Base-by-base conservation (phyloP, 2,797 vertebrate species). In the Mus minutoides region DNA sequence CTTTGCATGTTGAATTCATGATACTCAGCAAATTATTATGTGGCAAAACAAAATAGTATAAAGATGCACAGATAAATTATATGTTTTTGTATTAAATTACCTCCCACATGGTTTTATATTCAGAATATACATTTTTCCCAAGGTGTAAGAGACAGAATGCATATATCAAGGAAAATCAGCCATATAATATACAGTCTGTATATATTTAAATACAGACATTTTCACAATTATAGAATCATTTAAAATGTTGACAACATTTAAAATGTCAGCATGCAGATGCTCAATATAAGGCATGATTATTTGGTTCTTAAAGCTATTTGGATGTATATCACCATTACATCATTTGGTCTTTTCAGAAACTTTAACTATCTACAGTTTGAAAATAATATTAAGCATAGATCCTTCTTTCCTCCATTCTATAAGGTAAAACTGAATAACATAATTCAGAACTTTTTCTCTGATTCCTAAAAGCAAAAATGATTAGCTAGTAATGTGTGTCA, bases 401-500 rank as follows among this genome's bases (percentile, higher is more conserved):
- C 62, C 64, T 94, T 88, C 19, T 94, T 46, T 93, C 60, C 73
- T 56, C 19, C 64, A 10, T 40, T 34, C 21, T 88, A 71, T 21
- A 29, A 19, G 67, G 1, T 31, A 94, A 93, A 92, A 93, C 43
- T 77, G n/a, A 26, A 91, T 88, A 73, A 77, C 29, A 52, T 16
- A 69, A 49, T 80, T 92, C 26, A 40, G 80, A 78, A 37, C 1
- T 46, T 88, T 91, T 86, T 52, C 46, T 92, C 90, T 91, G 75
- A 93, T 87, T 80, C 31, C 60, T 84, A 92, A 95, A 58, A 86
- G 67, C 37, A 92, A 52, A 79, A 90, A 46, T 4, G 46, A 22
- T 89, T 88, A 58, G 69, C n/a, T 71, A 71, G 24, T 84, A 88
- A 75, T 58, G 73, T 77, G 94, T 73, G n/a, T 52, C 91, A 87